Percentiles rank a stretch among this genome's conserved stretches.
Conservation (phyloP, 2,113 vertebrate genomes). For the Nannobrachium achirus region DNA sequence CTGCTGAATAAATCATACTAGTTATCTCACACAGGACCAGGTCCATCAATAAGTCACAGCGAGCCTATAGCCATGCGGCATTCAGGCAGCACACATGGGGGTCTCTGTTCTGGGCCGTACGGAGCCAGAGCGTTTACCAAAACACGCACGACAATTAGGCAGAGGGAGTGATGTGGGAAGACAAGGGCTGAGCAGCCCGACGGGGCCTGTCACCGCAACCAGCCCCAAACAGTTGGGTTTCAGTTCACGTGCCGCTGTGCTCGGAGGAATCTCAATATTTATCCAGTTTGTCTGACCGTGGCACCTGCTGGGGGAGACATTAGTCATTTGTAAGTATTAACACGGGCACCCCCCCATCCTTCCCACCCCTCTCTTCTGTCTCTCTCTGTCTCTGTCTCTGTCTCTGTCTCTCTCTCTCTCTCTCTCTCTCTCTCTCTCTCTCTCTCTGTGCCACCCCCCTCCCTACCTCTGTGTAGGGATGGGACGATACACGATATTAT, state of each 20-base stretch:
- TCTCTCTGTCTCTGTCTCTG: constrained; percentile 35
- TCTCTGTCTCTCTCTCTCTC: constrained; percentile 40
- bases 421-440: constrained; percentile 49
- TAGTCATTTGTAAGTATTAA: constrained; percentile 84
- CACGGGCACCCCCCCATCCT: constrained; percentile 69
- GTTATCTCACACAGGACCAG: neutral
- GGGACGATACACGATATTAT: too few relatives aligned
- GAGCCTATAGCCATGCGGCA: constrained; percentile 2
- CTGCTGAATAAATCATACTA: neutral
- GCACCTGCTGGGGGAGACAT: constrained; percentile 82
- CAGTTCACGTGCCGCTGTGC: constrained; percentile 72
- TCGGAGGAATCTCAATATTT: constrained; percentile 78
- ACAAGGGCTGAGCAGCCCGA: constrained; percentile 48
- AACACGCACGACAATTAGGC: constrained; percentile 63
- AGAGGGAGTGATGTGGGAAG: constrained; percentile 39
- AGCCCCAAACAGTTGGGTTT: constrained; percentile 74
- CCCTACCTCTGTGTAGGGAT: constrained; percentile 76
- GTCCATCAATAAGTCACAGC: neutral
- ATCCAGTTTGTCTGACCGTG: constrained; percentile 78
- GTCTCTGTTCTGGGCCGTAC: constrained; percentile 7
- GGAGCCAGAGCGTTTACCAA: constrained; percentile 42
- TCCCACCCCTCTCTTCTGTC: constrained; percentile 57
- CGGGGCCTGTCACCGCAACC: constrained; percentile 54
- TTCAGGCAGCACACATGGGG: constrained; percentile 16
- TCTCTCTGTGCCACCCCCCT: constrained; percentile 53